Base-by-base conservation (phyloP, 2,888 invertebrate genomes). In the Geophilus truncorum region DNA sequence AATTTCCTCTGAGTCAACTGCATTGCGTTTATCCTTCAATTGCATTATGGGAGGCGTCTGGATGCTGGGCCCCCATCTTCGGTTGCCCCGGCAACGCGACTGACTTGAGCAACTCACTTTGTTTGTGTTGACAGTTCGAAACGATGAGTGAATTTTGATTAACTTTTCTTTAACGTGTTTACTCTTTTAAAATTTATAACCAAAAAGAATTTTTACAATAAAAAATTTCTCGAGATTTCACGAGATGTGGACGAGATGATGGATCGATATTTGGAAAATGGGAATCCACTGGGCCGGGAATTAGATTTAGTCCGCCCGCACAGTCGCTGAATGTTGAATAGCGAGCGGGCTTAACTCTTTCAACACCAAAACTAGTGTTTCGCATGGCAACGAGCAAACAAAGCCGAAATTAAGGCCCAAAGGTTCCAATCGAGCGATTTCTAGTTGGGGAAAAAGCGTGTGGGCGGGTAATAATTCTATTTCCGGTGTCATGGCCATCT, bases 11-110 rank as follows among this genome's bases (percentile, higher is more conserved):
- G 62, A 62, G 25, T 62, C 62, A 62, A 62, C 62, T 28, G 28
- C 62, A 25, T 28, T 25, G 28, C 62, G 62, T 28, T 62, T 62
- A 62, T 62, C 62, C 62, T 62, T 62, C 62, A 62, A 62, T 62
- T 62, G 62, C 62, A 62, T 62, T 62, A 62, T 62, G 62, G 62
- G 62, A 62, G 62, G 62, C 62, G 62, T 62, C 62, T 62, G 62
- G 62, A 62, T 25, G 62, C 62, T 62, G 62, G 25, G 62, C 15
- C 62, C 62, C 25, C 62, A 62, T 62, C 62, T 28, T 25, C 25
- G 12, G 62, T 62, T 23, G 1, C 62, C 62, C 62, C 7, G 62
- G 62, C 62, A 62, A 62, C 62, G 62, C 62, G 62, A 62, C 62
- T 25, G 62, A 25, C 62, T 23, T 62, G 12, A 62, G 10, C 23